phyloP scores from a whole-genome alignment of 2,888 invertebrate genomes.

The Globia sparganii region DNA sequence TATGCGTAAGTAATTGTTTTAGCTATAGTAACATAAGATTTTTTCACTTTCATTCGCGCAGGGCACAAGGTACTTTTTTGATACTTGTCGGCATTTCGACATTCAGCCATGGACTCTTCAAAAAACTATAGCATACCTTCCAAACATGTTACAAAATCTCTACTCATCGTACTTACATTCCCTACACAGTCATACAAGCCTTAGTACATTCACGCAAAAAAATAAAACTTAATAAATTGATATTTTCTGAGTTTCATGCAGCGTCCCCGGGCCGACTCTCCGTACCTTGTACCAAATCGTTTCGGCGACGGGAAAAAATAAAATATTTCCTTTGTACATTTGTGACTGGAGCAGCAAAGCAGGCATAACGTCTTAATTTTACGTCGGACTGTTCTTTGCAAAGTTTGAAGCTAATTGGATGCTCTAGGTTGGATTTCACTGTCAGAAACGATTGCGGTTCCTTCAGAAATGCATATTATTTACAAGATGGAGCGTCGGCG shows the following conservation, averaged over 20 bases:
- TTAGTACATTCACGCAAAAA: constrained; percentile 23
- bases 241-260: constrained; percentile 50
- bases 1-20: background rate
- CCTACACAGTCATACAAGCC: background rate
- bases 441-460: background rate
- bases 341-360: constrained; percentile 5
- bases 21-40: background rate
- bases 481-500: background rate
- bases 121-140: background rate
- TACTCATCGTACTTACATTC: background rate
- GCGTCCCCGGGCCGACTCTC: constrained; percentile 16
- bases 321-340: constrained; percentile 52
- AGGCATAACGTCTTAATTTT: constrained; percentile 49
- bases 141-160: background rate
- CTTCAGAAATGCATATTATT: background rate
- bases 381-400: constrained; percentile 10
- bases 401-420: constrained; percentile 11
- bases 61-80: background rate
- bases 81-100: background rate
- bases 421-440: background rate
- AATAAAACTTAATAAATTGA: constrained; percentile 49
- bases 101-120: background rate
- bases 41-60: background rate
- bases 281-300: constrained; percentile 65
- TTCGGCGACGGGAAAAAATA: constrained; percentile 56